A percentile compares a stretch with the other conserved stretches of the same genome.
phyloP scores from a whole-genome alignment of 2,888 invertebrate genomes.

The Ptycholaimellus sp. region DNA sequence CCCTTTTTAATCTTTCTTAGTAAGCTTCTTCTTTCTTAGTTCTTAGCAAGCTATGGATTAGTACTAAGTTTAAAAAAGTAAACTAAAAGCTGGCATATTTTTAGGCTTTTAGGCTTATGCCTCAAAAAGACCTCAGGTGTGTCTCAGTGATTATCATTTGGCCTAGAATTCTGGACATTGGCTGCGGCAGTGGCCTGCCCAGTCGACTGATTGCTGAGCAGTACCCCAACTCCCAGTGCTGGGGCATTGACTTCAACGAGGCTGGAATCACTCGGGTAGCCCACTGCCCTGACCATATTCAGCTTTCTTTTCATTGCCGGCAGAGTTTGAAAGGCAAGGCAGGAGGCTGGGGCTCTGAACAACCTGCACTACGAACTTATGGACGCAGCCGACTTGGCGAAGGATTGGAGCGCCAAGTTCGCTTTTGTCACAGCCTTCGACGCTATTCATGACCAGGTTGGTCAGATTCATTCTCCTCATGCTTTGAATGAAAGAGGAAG shows the following conservation, averaged over 20 bases:
- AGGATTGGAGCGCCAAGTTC: constrained; percentile 11
- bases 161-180: constrained; percentile 13
- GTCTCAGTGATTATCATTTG: neutral
- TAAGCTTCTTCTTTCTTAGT: too few relatives aligned
- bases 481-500: too few relatives aligned
- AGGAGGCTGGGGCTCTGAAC: constrained; percentile 7
- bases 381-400: constrained; percentile 11
- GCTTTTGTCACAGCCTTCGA: constrained; percentile 16
- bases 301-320: constrained; percentile 3
- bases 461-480: too few relatives aligned
- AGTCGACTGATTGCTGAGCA: too few relatives aligned
- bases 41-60: too few relatives aligned
- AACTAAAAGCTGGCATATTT: too few relatives aligned
- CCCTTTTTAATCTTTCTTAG: too few relatives aligned
- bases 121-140: too few relatives aligned
- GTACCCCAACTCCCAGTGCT: constrained; percentile 13
- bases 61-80: too few relatives aligned
- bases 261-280: constrained; percentile 8
- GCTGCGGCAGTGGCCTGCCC: constrained; percentile 17
- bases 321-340: too few relatives aligned
- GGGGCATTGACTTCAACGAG: constrained; percentile 13
- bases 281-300: neutral
- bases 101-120: too few relatives aligned
- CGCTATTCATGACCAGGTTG: constrained; percentile 15
- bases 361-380: constrained; percentile 11